Percentiles rank a stretch among this genome's conserved stretches.
These are phyloP conservation scores for Menidia menidia DNA, from an alignment of 2,797 vertebrate genomes.

Conservation along the genomic window DNA sequence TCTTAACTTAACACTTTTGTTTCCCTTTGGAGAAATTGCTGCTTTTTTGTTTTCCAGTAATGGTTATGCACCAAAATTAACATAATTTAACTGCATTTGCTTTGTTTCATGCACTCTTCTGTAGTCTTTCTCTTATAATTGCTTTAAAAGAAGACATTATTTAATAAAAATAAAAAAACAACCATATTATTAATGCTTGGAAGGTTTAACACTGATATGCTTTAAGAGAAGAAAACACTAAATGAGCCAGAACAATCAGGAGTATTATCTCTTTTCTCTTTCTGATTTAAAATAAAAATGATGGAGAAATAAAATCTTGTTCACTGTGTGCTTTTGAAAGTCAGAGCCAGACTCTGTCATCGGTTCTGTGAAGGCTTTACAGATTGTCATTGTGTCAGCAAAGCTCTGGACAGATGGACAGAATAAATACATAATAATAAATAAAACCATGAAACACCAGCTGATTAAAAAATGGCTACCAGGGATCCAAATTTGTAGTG, in stretches of 20 bases:
- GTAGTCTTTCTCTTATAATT: not conserved
- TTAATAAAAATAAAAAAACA: no score
- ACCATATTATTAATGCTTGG: no score
- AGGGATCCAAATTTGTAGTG: no score
- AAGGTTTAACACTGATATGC: no score
- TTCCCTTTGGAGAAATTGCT: slow-evolving; percentile 29
- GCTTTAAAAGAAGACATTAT: no score
- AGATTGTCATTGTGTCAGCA: slow-evolving; percentile 57
- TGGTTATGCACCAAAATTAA: slow-evolving; percentile 69
- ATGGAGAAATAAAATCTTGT: not conserved
- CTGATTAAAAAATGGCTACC: no score
- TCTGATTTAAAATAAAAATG: not conserved
- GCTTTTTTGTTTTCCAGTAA: slow-evolving; percentile 50
- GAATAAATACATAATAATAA: slow-evolving; percentile 50
- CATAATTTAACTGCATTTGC: slow-evolving; percentile 26
- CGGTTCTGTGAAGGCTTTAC: slow-evolving; percentile 57
- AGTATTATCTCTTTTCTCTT: not conserved
- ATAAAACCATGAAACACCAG: slow-evolving; percentile 24
- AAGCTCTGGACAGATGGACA: slow-evolving; percentile 58
- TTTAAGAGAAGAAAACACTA: not conserved
- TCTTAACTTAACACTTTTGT: slow-evolving; percentile 30
- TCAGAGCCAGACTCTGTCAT: slow-evolving; percentile 44
- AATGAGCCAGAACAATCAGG: not conserved
- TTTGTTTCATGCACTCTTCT: not conserved
- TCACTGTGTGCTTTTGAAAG: slow-evolving; percentile 31